These are phyloP conservation scores for Ctena decussata DNA, from an alignment of 2,888 invertebrate species.

Conservation along the genomic window DNA sequence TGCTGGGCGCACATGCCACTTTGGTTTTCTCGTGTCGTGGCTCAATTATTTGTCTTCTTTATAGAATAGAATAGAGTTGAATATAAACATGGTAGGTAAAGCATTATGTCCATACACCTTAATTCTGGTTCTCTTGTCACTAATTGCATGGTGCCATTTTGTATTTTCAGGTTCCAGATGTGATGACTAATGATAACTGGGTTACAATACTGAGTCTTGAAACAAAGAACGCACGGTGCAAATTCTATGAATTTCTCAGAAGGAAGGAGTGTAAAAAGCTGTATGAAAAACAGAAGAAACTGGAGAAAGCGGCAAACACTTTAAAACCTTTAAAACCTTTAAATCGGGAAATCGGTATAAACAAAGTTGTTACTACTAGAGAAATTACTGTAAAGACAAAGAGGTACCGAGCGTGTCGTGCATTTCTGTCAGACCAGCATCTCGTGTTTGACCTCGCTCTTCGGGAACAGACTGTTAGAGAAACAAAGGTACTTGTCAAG, in stretches of 20 bases:
- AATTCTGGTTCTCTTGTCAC: too few species aligned
- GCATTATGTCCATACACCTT: too few species aligned
- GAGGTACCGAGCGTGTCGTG: background rate
- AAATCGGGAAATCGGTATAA: background rate
- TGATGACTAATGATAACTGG: background rate
- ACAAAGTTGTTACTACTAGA: background rate
- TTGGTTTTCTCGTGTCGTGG: too few species aligned
- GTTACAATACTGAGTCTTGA: background rate
- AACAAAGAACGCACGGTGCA: background rate
- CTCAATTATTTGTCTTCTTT: too few species aligned
- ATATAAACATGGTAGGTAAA: too few species aligned
- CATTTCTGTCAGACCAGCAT: background rate
- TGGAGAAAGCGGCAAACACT: background rate
- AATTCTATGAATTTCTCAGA: background rate
- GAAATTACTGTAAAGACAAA: background rate
- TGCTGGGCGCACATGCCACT: too few species aligned
- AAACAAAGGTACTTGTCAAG: background rate
- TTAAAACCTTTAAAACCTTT: too few species aligned
- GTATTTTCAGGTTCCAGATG: background rate
- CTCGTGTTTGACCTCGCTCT: background rate
- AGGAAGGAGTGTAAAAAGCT: background rate
- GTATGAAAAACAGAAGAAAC: background rate
- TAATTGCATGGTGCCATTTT: too few species aligned
- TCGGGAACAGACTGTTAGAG: background rate
- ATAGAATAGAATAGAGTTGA: too few species aligned